Base-by-base conservation (phyloP, 2,113 vertebrate genomes). In the human region DNA sequence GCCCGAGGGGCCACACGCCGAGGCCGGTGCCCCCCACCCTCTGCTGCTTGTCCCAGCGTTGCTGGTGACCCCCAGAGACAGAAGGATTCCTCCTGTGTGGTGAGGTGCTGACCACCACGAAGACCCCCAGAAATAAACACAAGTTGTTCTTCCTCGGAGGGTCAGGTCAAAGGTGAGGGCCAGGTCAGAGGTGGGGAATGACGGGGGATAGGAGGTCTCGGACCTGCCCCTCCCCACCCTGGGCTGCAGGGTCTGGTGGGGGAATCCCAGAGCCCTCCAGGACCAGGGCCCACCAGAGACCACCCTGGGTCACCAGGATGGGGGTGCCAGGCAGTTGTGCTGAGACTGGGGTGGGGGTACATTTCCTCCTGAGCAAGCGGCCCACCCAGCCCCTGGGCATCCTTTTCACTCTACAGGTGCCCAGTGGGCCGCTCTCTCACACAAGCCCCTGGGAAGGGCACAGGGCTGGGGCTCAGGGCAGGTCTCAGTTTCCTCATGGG, bases 61-160 rank as follows among this genome's bases (percentile, higher is more conserved):
- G 11, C 40, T 30, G 9, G 16, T 6, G 4, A 27, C 18, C 23
- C 57, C 73, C 11, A 1, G 23, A 32, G 3, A 57, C 23, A 48
- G n/a, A 38, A 5, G 3, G 11, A 8, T 57, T n/a, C 43, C 27
- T 59, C 48, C 73, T 40, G 45, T 6, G 22, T 72, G 25, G 55
- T 2, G 4, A 55, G 2, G 2, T 16, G 11, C 64, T 3, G 23
- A 32, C 22, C 43, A 73, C 23, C 27, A 55, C 0, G 0, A 81
- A 55, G 25, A 76, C 8, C 3, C 5, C 55, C 48, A 38, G 16
- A 48, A 95, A 40, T 13, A 50, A 66, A n/a, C 25, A 57, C 35
- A n/a, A 35, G 11, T 23, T 30, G 38, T 57, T 18, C 25, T 66
- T 17, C 35, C 52, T 57, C 4, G 0, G 9, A 59, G 59, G 25